Conservation (phyloP, 2,797 vertebrate genomes). For the Etheostoma perlongum region DNA sequence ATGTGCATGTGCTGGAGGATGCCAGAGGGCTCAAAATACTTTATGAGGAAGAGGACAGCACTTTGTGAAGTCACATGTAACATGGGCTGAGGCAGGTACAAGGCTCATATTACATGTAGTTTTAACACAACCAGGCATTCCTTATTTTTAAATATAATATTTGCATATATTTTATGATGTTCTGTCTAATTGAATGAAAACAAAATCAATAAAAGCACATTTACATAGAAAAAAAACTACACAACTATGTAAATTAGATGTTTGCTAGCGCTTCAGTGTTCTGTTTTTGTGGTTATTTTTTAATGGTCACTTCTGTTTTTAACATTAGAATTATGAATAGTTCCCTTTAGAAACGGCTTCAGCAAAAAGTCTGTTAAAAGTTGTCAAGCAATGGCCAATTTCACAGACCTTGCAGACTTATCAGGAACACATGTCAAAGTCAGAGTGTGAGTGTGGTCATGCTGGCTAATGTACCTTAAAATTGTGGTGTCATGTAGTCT, state of each 20-base stretch:
- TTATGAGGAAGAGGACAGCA: background rate
- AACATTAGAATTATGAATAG: background rate
- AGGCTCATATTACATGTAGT: background rate
- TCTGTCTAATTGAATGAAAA: background rate
- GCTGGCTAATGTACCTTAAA: background rate
- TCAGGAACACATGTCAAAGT: constrained; percentile 1
- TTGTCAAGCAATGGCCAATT: background rate
- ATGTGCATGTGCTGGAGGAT: background rate
- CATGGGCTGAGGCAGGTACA: background rate
- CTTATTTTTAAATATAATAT: background rate
- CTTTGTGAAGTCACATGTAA: constrained; percentile 1
- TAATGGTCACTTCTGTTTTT: constrained; percentile 5
- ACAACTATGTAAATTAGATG: background rate
- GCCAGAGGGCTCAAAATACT: background rate
- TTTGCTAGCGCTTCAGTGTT: background rate
- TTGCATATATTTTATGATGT: background rate
- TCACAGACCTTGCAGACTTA: background rate
- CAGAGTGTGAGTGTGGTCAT: background rate
- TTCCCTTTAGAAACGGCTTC: background rate
- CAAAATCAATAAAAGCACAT: background rate
- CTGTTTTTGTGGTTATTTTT: background rate
- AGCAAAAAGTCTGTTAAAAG: background rate
- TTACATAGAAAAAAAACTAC: background rate
- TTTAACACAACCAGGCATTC: background rate
- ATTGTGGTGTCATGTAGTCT: background rate